Percentiles rank a stretch among this genome's conserved stretches.
phyloP scores from a whole-genome alignment of 92 coral and sea anemone species.

The Epizoanthus scotinus region DNA sequence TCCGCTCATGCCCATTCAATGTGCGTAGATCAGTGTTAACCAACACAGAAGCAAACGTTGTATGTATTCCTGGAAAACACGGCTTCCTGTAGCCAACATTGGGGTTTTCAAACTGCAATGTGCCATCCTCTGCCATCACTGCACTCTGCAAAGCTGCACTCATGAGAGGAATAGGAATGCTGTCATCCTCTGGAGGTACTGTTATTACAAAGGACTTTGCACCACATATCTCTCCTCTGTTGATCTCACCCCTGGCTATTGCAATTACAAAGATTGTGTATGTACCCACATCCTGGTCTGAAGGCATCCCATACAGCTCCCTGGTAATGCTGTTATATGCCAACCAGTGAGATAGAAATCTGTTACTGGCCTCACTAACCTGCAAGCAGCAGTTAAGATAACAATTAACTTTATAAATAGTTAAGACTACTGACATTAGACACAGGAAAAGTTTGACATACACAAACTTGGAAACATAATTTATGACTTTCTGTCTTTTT shows the following conservation, averaged over 20 bases:
- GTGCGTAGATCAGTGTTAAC: slow-evolving; percentile 56
- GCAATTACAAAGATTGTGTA: slow-evolving; percentile 82
- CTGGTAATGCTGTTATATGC: slow-evolving; percentile 59
- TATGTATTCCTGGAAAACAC: slow-evolving; percentile 74
- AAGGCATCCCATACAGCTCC: slow-evolving; percentile 84
- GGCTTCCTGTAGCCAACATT: slow-evolving; percentile 30
- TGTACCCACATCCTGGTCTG: slow-evolving; percentile 68
- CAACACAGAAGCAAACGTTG: slow-evolving; percentile 65
- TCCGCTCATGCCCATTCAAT: slow-evolving; percentile 75
- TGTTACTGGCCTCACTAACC: slow-evolving; percentile 79
- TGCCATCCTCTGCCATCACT: slow-evolving; percentile 26
- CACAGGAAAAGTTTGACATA: too few species aligned
- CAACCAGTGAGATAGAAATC: slow-evolving; percentile 84
- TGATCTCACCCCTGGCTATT: slow-evolving; percentile 51
- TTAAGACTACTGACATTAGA: too few species aligned
- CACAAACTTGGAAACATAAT: too few species aligned
- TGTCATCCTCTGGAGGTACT: slow-evolving; percentile 51
- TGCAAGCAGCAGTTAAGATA: slow-evolving; percentile 23
- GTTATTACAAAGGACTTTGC: slow-evolving; percentile 71
- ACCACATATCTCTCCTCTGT: slow-evolving; percentile 80
- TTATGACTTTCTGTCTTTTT: too few species aligned
- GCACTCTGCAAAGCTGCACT: slow-evolving; percentile 41
- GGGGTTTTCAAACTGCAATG: slow-evolving; percentile 31
- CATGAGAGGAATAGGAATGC: slow-evolving; percentile 27
- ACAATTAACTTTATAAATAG: not conserved